These are phyloP conservation scores for Colinus virginianus DNA, from an alignment of 2,113 vertebrate species.

Conservation along the genomic window DNA sequence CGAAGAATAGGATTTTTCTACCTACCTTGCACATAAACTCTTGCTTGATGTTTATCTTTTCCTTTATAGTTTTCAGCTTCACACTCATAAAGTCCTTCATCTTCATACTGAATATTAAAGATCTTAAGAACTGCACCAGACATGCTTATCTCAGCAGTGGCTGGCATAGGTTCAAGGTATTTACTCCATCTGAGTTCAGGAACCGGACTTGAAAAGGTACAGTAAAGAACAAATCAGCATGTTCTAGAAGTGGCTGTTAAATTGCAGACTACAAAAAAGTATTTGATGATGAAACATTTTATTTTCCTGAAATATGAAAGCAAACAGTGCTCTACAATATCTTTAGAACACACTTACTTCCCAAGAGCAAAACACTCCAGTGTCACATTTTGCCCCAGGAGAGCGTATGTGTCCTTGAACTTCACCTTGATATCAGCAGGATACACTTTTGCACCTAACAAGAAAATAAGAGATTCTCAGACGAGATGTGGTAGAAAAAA, in stretches of 20 bases:
- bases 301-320: constrained; percentile 11
- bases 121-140: constrained; percentile 90
- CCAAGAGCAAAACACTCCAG: constrained; percentile 98
- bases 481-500: not conserved
- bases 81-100: constrained; percentile 90
- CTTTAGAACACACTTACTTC: constrained; percentile 86
- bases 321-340: not conserved
- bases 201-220: constrained; percentile 85
- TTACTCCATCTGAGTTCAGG: constrained; percentile 93
- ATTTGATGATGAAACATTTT: constrained; percentile 30
- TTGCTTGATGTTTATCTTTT: constrained; percentile 88
- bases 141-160: constrained; percentile 86
- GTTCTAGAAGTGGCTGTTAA: constrained; percentile 7
- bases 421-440: constrained; percentile 94
- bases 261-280: constrained; percentile 7
- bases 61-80: constrained; percentile 92
- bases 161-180: constrained; percentile 85
- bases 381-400: constrained; percentile 93
- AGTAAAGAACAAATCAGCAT: constrained; percentile 37
- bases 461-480: constrained; percentile 30
- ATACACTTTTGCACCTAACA: constrained; percentile 89
- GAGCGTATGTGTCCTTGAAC: constrained; percentile 87
- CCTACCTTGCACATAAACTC: constrained; percentile 89
- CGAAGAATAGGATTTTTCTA: not conserved
- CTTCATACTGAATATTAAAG: constrained; percentile 90